These are phyloP conservation scores for Istiophorus platypterus DNA, from an alignment of 2,113 vertebrate genomes.

Conservation along the genomic window DNA sequence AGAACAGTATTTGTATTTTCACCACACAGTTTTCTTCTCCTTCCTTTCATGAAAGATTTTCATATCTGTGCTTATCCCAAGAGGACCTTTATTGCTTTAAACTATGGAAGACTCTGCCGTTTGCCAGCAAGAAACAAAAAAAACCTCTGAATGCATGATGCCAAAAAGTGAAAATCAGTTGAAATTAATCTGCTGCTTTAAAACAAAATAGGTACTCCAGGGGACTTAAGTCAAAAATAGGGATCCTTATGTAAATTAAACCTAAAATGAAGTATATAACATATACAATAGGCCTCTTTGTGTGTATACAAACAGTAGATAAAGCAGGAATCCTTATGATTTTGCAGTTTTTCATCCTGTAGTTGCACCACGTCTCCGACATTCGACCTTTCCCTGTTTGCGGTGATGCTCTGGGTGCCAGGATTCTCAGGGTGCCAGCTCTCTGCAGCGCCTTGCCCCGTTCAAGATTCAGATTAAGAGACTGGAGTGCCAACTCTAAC, in stretches of 20 bases:
- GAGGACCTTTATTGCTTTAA: too few relatives aligned
- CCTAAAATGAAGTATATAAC: background rate
- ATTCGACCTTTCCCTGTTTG: background rate
- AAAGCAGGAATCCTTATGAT: background rate
- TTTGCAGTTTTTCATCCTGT: background rate
- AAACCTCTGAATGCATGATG: background rate
- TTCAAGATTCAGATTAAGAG: constrained; percentile 68
- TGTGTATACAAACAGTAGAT: background rate
- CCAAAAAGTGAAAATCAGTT: background rate
- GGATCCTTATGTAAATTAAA: background rate
- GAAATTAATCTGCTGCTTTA: background rate
- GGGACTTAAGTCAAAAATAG: background rate
- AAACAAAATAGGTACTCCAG: too few relatives aligned
- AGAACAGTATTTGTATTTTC: background rate
- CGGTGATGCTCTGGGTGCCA: background rate
- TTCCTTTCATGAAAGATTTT: too few relatives aligned
- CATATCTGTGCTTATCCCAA: too few relatives aligned
- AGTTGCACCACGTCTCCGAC: background rate
- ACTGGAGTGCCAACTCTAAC: constrained; percentile 51
- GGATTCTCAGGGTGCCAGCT: constrained; percentile 32
- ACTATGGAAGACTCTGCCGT: background rate
- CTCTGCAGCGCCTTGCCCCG: constrained; percentile 22
- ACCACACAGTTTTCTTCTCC: too few relatives aligned
- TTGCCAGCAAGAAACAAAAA: background rate
- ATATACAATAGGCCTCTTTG: too few relatives aligned